Evolutionary conservation across 2,888 invertebrate genomes (phyloP).

Genomic region (Junonia oenone): DNA sequence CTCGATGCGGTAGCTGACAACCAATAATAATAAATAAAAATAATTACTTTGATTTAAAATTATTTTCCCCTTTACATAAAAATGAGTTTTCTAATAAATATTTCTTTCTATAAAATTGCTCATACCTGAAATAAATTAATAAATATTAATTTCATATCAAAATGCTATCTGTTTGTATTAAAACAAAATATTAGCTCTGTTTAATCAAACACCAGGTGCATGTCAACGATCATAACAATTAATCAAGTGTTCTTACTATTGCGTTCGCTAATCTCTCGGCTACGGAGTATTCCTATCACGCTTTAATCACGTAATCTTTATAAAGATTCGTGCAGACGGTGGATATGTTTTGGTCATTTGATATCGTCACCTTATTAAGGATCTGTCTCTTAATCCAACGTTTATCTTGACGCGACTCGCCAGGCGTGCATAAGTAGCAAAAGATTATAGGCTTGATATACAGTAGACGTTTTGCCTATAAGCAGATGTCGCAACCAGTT

Average conservation of each 20-base stretch:
- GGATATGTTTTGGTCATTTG: slow-evolving; percentile 22
- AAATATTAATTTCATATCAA: background rate
- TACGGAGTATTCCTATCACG: background rate
- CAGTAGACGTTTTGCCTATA: slow-evolving; percentile 22
- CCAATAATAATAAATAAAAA: background rate
- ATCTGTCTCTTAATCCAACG: slow-evolving; percentile 24
- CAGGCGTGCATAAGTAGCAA: slow-evolving; percentile 25
- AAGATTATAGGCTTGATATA: slow-evolving; percentile 29
- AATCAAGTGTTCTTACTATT: slow-evolving; percentile 2
- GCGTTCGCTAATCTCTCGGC: background rate
- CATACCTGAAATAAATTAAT: too few species aligned
- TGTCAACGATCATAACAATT: background rate
- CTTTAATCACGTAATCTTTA: slow-evolving; percentile 4
- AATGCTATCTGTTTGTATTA: background rate
- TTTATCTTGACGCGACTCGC: slow-evolving; percentile 26
- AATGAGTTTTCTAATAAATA: too few species aligned
- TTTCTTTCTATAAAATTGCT: too few species aligned
- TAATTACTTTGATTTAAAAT: background rate
- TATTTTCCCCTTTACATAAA: too few species aligned
- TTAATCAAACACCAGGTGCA: background rate
- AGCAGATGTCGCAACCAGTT: slow-evolving; percentile 44
- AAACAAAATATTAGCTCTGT: background rate
- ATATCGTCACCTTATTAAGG: slow-evolving; percentile 26
- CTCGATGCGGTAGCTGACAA: background rate
- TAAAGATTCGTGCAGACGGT: slow-evolving; percentile 7